Base-by-base conservation (phyloP, 2,113 vertebrate genomes). In the Uropsilus gracilis region DNA sequence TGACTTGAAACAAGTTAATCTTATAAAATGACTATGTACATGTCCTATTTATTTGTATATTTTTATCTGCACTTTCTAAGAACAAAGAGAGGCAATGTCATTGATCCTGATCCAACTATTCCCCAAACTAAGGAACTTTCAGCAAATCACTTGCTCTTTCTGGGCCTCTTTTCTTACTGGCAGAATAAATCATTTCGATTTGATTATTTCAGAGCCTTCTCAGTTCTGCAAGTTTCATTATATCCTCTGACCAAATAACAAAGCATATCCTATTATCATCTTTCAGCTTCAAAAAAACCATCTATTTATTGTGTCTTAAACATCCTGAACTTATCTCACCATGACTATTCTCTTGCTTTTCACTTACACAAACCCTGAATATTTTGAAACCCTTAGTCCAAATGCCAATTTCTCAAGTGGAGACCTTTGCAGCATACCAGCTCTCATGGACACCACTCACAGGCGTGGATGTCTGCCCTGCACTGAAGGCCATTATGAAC, bases 261-360 rank as follows among this genome's bases (percentile, higher is more conserved):
- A n/a, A n/a, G n/a, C n/a, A n/a, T n/a, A n/a, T n/a, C n/a, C 53
- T 10, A 63, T 2, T 57, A 86, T 71, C 37, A 39, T 37, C 26
- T 69, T 39, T 81, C 24, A 69, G 37, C 53, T 86, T 92, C 50
- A 53, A 75, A 92, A 90, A n/a, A n/a, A n/a, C n/a, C n/a, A n/a
- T n/a, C n/a, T n/a, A n/a, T n/a, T n/a, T n/a, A n/a, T n/a, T n/a
- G n/a, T n/a, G n/a, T n/a, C n/a, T n/a, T n/a, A n/a, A n/a, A n/a
- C n/a, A n/a, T n/a, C n/a, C n/a, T n/a, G n/a, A 42, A 18, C 39
- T 46, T 83, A 53, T 26, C 32, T 66, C 32, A 46, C 10, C 76
- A 53, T 20, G 72, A 7, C 24, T 55, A 61, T 69, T 85, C 28
- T 64, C 69, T 12, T 90, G 53, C 26, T 81, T 68, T 86, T 22